Evolutionary conservation across 1,140 invertebrate genomes (phyloP).

Genomic region (Leptinotarsa defecta): DNA sequence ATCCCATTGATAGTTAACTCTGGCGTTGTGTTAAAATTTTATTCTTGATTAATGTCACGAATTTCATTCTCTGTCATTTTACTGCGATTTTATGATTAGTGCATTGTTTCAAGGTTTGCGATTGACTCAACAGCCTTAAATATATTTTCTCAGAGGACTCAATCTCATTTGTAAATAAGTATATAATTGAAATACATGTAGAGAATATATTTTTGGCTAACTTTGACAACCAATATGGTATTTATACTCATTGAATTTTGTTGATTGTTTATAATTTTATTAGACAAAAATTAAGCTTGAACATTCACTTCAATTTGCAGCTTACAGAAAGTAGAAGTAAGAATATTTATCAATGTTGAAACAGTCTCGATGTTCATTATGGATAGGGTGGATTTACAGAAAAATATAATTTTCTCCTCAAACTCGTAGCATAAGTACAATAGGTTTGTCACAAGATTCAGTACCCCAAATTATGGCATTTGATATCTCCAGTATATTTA

Average conservation of each 20-base stretch:
- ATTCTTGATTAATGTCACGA: neutral
- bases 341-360: constrained; percentile 17
- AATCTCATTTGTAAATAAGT: constrained; percentile 16
- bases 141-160: neutral
- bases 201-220: constrained; percentile 12
- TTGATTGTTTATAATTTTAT: constrained; percentile 9
- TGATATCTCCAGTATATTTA: too few species aligned
- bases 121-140: neutral
- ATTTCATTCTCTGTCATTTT: neutral
- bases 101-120: constrained; percentile 4
- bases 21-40: constrained; percentile 1
- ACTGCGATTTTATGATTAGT: neutral
- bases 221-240: constrained; percentile 2
- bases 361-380: neutral
- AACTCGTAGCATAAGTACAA: constrained; percentile 13
- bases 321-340: constrained; percentile 15
- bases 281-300: constrained; percentile 9
- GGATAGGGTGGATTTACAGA: constrained; percentile 5
- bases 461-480: neutral
- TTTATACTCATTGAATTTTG: constrained; percentile 9
- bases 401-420: constrained; percentile 12
- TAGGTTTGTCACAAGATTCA: constrained; percentile 7
- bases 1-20: neutral
- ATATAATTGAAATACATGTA: neutral
- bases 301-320: constrained; percentile 8